Percentiles rank a stretch among this genome's conserved stretches.
Evolutionary conservation across 2,888 invertebrate species (phyloP).

Genomic region (Eretmocerus hayati): DNA sequence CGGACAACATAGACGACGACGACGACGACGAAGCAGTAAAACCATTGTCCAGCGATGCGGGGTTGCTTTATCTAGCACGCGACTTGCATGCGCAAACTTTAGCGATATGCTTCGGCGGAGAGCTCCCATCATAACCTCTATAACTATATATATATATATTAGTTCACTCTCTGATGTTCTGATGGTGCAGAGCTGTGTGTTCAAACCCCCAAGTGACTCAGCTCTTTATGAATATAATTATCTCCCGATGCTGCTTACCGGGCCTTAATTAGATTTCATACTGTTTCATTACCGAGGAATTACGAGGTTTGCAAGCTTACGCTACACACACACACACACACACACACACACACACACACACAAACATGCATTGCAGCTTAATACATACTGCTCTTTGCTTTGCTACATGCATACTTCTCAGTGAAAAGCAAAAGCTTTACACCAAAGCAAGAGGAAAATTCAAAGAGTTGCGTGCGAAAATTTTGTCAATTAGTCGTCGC

Average conservation of each 20-base stretch:
- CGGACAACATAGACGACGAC: neutral
- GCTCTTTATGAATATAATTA: slow-evolving; percentile 23
- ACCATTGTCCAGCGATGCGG: slow-evolving; percentile 6
- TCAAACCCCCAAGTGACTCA: slow-evolving; percentile 7
- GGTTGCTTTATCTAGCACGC: slow-evolving; percentile 11
- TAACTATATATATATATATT: too few species aligned
- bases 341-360: too few species aligned
- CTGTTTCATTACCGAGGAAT: slow-evolving; percentile 22
- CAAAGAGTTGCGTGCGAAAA: too few species aligned
- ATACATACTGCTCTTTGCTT: too few species aligned
- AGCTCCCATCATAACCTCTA: too few species aligned
- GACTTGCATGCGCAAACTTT: slow-evolving; percentile 14
- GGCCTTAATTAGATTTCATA: slow-evolving; percentile 18
- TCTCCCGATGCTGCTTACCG: slow-evolving; percentile 11
- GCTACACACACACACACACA: too few species aligned
- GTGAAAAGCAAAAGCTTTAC: too few species aligned
- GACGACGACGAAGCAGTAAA: slow-evolving; percentile 10
- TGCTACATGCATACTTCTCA: too few species aligned
- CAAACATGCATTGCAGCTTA: too few species aligned
- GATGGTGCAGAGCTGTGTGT: neutral
- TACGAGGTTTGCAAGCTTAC: slow-evolving; percentile 23
- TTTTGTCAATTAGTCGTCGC: too few species aligned
- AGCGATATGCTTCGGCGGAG: slow-evolving; percentile 4
- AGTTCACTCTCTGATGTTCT: too few species aligned
- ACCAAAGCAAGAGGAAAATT: too few species aligned